Base-by-base conservation (phyloP, 2,888 invertebrate species). In the Tortricodes alternella region DNA sequence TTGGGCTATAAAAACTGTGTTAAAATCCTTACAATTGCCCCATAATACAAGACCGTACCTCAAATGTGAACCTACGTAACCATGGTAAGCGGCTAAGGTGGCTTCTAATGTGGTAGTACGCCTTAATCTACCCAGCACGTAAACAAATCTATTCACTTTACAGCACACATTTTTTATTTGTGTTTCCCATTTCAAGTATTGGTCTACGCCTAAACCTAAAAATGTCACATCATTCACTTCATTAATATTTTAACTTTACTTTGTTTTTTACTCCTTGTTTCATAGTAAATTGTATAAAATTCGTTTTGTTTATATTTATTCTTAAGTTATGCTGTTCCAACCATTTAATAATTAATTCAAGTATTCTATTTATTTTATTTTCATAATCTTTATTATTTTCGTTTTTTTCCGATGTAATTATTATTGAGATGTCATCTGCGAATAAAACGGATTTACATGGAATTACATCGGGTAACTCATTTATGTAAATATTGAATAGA, bases 341-440 rank as follows among this genome's bases (percentile, higher is more conserved):
- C 53, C 53, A 53, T 2, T 18, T 37, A 5, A 53, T 46, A 15
- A 46, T 13, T 4, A 15, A 7, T 21, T 37, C 15, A 19, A 50
- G 18, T 19, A 19, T 29, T 37, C 21, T 9, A 27, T 27, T 27
- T 7, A 27, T 27, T 27, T 27, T 27, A 27, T 2, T 3, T 27
- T 27, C 27, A 27, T 27, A 9, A 7, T 27, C 23, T n/a, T 34
- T 15, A 13, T 41, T 51, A 21, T 41, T 41, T 29, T 3, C 21
- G 15, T 24, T 19, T 13, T 44, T 44, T 9, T 52, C 19, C 24
- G 11, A 52, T 7, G 44, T 52, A n/a, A 52, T 8, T 8, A 44
- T 37, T 4, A 52, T 18, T 18, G 52, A 52, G 8, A 52, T 44
- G 15, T 44, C 53, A n/a, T n/a, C n/a, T n/a, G n/a, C n/a, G n/a